These are phyloP conservation scores for Cydia pomonella DNA, from an alignment of 1,140 invertebrate genomes.

Conservation along the genomic window DNA sequence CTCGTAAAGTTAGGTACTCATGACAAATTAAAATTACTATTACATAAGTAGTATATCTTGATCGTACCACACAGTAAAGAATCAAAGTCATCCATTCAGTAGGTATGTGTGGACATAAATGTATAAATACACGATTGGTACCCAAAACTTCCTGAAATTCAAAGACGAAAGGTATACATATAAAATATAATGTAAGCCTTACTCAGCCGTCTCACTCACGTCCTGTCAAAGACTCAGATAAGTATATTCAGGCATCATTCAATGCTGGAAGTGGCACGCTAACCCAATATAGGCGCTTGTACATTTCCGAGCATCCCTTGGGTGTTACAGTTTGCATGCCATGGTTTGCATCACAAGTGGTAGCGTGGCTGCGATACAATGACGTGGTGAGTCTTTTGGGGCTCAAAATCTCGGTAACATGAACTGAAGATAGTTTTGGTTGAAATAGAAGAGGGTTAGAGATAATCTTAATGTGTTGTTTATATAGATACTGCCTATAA, in stretches of 20 bases:
- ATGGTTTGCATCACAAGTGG: conserved; percentile 67
- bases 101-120: too few species aligned
- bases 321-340: conserved; percentile 54
- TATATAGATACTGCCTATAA: background rate
- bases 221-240: conserved; percentile 44
- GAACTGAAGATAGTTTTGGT: background rate
- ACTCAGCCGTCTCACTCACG: conserved; percentile 29
- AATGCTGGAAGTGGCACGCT: conserved; percentile 47
- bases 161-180: background rate
- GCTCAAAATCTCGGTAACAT: background rate
- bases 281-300: conserved; percentile 55
- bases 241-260: conserved; percentile 48
- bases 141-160: background rate
- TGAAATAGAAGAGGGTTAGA: background rate
- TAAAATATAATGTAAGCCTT: conserved; percentile 16
- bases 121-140: background rate
- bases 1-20: too few species aligned
- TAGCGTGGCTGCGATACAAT: conserved; percentile 32
- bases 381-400: conserved; percentile 18
- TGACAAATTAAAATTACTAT: too few species aligned
- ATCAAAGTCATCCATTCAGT: too few species aligned
- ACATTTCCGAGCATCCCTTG: conserved; percentile 50
- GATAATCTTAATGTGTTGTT: background rate
- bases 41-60: too few species aligned
- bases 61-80: too few species aligned